Base-by-base conservation (phyloP, 2,888 invertebrate species). In the Pristionchus japonicus region DNA sequence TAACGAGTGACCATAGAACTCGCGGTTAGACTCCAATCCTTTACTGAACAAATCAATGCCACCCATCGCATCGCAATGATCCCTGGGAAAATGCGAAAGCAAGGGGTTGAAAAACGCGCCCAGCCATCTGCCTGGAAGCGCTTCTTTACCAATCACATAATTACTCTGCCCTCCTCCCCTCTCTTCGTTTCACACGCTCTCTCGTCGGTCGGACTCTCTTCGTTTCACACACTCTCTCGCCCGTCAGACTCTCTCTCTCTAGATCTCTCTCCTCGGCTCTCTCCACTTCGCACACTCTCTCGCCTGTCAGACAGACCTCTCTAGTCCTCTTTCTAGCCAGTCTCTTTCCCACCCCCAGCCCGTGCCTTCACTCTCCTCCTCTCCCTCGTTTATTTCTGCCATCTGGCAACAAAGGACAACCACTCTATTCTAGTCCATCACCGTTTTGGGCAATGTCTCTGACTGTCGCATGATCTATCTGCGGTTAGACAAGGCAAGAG, bases 121-220 rank as follows among this genome's bases (percentile, higher is more conserved):
- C 23, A 23, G 23, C 40, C 70, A 74, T 74, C 70, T 74, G 70
- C 70, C 37, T 40, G 31, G 37, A 20, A 9, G 23, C 70, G 70
- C 70, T 40, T 74, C 70, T 74, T 74, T 40, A 27, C 40, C 70
- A 74, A 74, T 74, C 70, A 74, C 70, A 74, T 74, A 74, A 74
- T 74, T 74, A 40, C 34, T 15, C 64, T 17, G 31, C 64, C 64
- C 64, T 64, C 34, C 31, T n/a, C 64, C 64, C 20, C 64, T 20
- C 52, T 52, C 52, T 4, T 20, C 52, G 3, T 20, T 23, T 20
- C 52, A 6, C 52, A 6, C 52, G 20, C 52, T n/a, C n/a, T n/a
- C n/a, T n/a, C n/a, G n/a, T n/a, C n/a, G n/a, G n/a, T n/a, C n/a
- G n/a, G n/a, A n/a, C n/a, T n/a, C n/a, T n/a, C n/a, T n/a, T n/a